These are phyloP conservation scores for Bubo blakistoni DNA, from an alignment of 2,113 vertebrate species.

Conservation along the genomic window DNA sequence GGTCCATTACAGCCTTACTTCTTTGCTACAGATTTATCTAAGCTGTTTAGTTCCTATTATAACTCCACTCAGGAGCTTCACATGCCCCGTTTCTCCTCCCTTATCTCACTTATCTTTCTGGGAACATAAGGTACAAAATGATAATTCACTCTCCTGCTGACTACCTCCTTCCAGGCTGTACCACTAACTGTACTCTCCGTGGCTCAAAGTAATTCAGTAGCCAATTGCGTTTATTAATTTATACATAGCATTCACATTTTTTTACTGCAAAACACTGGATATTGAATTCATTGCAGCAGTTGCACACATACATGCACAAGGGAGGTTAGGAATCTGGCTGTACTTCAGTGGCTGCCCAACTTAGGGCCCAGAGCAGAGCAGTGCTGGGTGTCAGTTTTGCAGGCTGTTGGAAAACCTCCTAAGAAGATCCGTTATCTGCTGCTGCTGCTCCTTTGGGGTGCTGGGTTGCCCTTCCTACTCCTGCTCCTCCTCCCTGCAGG, in stretches of 20 bases:
- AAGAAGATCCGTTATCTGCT: not conserved
- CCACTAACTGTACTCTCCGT: not conserved
- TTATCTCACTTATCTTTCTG: slow-evolving; percentile 43
- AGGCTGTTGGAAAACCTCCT: not conserved
- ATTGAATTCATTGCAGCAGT: not conserved
- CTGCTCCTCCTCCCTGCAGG: rapidly evolving
- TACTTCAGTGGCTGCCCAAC: not conserved
- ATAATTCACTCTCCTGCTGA: not conserved
- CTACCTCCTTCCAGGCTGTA: slow-evolving; percentile 3
- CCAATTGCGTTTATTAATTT: slow-evolving; percentile 22
- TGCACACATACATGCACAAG: not conserved
- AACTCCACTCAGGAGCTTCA: not conserved
- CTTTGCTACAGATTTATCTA: slow-evolving; percentile 37
- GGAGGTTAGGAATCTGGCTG: not conserved
- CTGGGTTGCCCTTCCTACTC: not conserved
- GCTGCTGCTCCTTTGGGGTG: not conserved
- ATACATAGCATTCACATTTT: not conserved
- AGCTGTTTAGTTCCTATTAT: slow-evolving; percentile 7
- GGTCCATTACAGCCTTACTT: slow-evolving; percentile 23
- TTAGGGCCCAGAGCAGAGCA: rapidly evolving
- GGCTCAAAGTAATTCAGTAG: not conserved
- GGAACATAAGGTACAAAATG: slow-evolving; percentile 25
- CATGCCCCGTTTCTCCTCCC: not conserved
- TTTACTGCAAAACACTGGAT: not conserved
- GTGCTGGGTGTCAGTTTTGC: not conserved